phyloP scores from a whole-genome alignment of 2,888 invertebrate genomes.

The Amphipoea lucens region DNA sequence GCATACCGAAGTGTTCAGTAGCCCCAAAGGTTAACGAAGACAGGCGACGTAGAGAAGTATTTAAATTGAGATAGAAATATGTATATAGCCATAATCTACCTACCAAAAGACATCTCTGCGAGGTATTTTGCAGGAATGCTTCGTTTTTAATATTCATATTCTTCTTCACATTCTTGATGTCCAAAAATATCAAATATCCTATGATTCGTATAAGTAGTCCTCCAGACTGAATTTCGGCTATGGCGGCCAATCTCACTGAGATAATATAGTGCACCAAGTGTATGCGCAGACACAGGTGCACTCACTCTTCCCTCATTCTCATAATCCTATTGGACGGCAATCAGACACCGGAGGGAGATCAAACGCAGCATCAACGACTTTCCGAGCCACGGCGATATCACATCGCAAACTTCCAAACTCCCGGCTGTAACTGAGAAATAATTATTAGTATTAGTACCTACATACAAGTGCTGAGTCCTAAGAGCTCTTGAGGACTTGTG shows the following conservation, averaged over 20 bases:
- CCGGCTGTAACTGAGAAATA: not conserved
- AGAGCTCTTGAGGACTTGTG: conserved; percentile 2
- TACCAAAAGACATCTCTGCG: not conserved
- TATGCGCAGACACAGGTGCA: not conserved
- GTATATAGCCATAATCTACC: too few relatives aligned
- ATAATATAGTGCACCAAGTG: not conserved
- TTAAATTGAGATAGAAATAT: conserved; percentile 8
- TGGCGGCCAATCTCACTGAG: not conserved
- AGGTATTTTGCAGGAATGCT: not conserved
- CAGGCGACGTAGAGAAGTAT: not conserved
- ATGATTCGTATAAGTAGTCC: not conserved
- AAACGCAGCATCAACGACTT: not conserved
- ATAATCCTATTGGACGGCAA: not conserved
- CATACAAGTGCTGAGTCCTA: not conserved
- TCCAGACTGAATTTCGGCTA: not conserved
- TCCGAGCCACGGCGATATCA: not conserved
- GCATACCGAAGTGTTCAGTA: not conserved
- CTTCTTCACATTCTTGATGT: not conserved
- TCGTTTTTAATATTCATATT: conserved; percentile 4
- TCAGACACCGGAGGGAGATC: not conserved
- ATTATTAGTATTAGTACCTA: not conserved
- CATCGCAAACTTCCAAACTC: not conserved
- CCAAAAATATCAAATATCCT: not conserved
- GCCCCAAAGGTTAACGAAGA: not conserved
- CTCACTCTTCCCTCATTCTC: not conserved